Conservation (phyloP, 2,113 vertebrate genomes). For the Panthera leo region DNA sequence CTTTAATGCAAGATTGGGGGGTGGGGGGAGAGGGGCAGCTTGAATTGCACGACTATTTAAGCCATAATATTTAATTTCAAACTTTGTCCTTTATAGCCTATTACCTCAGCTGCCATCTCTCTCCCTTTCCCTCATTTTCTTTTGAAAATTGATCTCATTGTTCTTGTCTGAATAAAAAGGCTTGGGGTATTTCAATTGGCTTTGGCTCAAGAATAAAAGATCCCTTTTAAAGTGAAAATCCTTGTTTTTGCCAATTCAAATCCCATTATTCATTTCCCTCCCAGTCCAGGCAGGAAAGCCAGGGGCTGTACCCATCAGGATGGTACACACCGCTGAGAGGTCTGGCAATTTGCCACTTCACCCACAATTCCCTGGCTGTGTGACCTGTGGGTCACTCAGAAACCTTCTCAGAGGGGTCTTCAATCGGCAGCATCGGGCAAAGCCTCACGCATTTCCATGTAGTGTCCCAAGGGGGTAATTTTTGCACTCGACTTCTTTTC, state of each 20-base stretch:
- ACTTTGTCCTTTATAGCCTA: conserved; percentile 68
- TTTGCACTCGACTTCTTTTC: not conserved
- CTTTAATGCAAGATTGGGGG: conserved; percentile 39
- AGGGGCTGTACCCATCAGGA: not conserved
- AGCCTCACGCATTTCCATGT: not conserved
- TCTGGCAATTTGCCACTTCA: not conserved
- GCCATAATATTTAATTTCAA: conserved; percentile 76
- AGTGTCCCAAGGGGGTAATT: not conserved
- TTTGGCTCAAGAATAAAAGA: conserved; percentile 72
- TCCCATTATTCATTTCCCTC: conserved; percentile 54
- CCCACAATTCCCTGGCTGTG: not conserved
- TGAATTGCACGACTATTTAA: conserved; percentile 72
- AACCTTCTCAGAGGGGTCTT: not conserved
- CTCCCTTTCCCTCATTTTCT: conserved; percentile 70
- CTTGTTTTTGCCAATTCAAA: conserved; percentile 63
- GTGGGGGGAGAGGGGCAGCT: not conserved
- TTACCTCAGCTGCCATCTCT: conserved; percentile 69
- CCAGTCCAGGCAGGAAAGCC: not conserved
- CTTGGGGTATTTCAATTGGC: conserved; percentile 67
- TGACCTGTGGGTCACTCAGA: not conserved
- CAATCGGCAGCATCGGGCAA: not conserved
- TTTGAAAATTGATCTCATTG: conserved; percentile 66
- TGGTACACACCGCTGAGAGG: accelerated
- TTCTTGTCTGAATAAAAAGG: conserved; percentile 67
- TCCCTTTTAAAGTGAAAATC: conserved; percentile 71